Conservation (phyloP, 2,113 vertebrate genomes). For the Capreolus pygargus region DNA sequence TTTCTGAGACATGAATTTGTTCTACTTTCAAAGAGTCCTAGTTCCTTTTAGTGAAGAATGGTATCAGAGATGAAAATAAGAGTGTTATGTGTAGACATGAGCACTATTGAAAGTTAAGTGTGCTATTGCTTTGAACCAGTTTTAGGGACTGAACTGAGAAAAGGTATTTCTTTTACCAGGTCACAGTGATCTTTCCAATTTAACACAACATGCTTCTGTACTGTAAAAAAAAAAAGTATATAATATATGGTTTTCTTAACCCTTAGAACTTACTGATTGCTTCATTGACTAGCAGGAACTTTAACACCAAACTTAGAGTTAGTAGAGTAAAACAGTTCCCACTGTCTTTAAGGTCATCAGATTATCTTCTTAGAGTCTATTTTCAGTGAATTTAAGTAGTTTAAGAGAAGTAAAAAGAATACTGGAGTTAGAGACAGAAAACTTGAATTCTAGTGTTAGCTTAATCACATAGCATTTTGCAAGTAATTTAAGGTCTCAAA, state of each 20-base stretch:
- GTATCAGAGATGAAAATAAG: not conserved
- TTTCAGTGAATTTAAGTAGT: conserved; percentile 14
- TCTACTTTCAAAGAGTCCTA: not conserved
- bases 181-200: not conserved
- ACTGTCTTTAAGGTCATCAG: not conserved
- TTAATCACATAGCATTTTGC: not conserved
- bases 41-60: not conserved
- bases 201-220: not conserved
- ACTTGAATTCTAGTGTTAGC: not conserved
- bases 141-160: not conserved
- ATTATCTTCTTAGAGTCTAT: not conserved
- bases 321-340: not conserved
- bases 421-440: conserved; percentile 25
- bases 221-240: not conserved
- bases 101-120: not conserved
- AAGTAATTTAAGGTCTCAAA: not conserved
- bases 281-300: conserved; percentile 4
- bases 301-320: not conserved
- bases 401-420: conserved; percentile 21
- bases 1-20: not conserved
- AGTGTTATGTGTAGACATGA: not conserved
- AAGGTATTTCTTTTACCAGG: not conserved
- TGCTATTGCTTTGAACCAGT: not conserved
- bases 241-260: not conserved
- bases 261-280: not conserved